Evolutionary conservation across 1,140 invertebrate species (phyloP).

Genomic region (Ceratina australensis): DNA sequence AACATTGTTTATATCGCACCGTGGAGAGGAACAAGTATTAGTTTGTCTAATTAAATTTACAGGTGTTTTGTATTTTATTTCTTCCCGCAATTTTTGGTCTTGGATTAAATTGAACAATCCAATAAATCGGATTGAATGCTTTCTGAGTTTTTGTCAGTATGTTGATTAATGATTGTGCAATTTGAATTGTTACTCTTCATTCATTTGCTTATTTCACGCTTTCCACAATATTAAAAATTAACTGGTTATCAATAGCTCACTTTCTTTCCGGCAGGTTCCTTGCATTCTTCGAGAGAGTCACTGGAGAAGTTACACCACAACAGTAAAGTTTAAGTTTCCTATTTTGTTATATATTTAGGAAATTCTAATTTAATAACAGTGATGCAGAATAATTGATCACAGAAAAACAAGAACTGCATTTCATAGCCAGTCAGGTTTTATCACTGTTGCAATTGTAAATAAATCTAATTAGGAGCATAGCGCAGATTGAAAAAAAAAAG

Average conservation of each 20-base stretch:
- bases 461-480: conserved; percentile 7
- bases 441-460: conserved; percentile 14
- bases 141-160: too few relatives aligned
- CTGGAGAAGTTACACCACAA: conserved; percentile 75
- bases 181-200: too few relatives aligned
- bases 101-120: too few relatives aligned
- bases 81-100: too few relatives aligned
- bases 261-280: conserved; percentile 72
- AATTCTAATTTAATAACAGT: conserved; percentile 46
- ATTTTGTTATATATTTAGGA: conserved; percentile 57
- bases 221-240: background rate
- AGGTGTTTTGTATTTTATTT: too few relatives aligned
- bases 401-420: background rate
- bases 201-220: conserved; percentile 14
- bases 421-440: background rate
- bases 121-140: too few relatives aligned
- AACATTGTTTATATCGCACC: background rate
- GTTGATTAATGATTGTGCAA: too few relatives aligned
- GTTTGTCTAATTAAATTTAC: too few relatives aligned
- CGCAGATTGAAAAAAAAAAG: conserved; percentile 45
- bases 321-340: conserved; percentile 73
- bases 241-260: conserved; percentile 11
- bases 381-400: conserved; percentile 37
- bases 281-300: conserved; percentile 78
- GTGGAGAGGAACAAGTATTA: too few relatives aligned